Percentiles rank a stretch among this genome's conserved stretches.
Evolutionary conservation across 2,113 vertebrate genomes (phyloP).

Genomic region (Antennarius striatus): DNA sequence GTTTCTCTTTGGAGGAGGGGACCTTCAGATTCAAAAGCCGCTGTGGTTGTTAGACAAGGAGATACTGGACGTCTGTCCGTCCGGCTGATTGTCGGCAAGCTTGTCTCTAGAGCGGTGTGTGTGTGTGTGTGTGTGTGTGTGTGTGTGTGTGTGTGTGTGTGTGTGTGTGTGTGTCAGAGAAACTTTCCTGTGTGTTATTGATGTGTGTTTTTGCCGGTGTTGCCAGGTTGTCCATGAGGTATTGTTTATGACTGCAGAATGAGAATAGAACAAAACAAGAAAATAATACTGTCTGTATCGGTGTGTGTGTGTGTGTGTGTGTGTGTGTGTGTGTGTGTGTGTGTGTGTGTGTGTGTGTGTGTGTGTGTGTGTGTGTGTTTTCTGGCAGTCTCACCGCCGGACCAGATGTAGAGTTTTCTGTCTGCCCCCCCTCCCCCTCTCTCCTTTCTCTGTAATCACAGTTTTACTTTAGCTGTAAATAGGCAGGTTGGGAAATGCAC

Average conservation of each 20-base stretch:
- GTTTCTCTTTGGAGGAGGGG: conserved; percentile 7
- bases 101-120: background rate
- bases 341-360: too few species aligned
- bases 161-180: background rate
- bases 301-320: conserved; percentile 31
- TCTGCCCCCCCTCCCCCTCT: conserved; percentile 41
- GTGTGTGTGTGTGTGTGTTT: conserved; percentile 42
- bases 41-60: conserved; percentile 35
- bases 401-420: conserved; percentile 19
- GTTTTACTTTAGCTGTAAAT: conserved; percentile 77
- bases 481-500: conserved; percentile 71
- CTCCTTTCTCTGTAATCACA: conserved; percentile 76
- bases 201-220: conserved; percentile 6
- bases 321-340: conserved; percentile 23
- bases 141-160: background rate
- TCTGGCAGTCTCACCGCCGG: conserved; percentile 42
- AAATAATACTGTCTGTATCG: conserved; percentile 49
- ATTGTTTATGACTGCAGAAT: conserved; percentile 59
- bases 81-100: background rate
- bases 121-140: background rate
- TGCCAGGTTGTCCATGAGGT: conserved; percentile 45
- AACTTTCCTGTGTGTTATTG: conserved; percentile 18
- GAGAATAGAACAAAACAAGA: conserved; percentile 68
- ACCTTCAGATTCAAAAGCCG: conserved; percentile 39
- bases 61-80: conserved; percentile 16